Evolutionary conservation across 1,140 invertebrate species (phyloP).

Genomic region (Apocrypta bakeri): DNA sequence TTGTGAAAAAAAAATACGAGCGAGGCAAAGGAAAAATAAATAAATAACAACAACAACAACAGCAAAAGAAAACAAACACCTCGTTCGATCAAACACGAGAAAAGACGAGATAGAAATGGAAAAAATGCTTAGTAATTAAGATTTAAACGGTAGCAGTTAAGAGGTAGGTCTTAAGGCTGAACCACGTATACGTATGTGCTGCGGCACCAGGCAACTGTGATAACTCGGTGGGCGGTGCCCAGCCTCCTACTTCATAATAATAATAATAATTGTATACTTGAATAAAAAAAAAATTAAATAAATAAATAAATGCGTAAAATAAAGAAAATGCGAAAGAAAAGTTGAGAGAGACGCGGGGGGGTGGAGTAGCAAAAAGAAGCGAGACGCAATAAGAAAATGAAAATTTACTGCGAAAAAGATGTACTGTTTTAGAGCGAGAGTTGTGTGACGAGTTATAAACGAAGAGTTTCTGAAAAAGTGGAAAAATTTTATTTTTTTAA

Average conservation of each 20-base stretch:
- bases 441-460: not conserved
- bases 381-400: slow-evolving; percentile 31
- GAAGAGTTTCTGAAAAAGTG: slow-evolving; percentile 47
- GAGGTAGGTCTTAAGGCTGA: slow-evolving; percentile 74
- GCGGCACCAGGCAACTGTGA: slow-evolving; percentile 75
- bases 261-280: slow-evolving; percentile 70
- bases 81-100: not conserved
- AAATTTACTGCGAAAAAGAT: slow-evolving; percentile 12
- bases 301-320: too few relatives aligned
- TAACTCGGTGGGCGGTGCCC: slow-evolving; percentile 76
- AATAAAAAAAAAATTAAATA: slow-evolving; percentile 50
- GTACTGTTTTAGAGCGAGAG: slow-evolving; percentile 36
- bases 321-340: slow-evolving; percentile 54
- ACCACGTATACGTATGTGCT: slow-evolving; percentile 76
- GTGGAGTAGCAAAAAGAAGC: too few relatives aligned
- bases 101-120: slow-evolving; percentile 1
- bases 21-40: slow-evolving; percentile 28
- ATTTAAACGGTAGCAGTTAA: slow-evolving; percentile 61
- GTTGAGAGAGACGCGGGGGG: slow-evolving; percentile 51
- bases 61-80: not conserved
- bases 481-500: slow-evolving; percentile 32
- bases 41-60: too few relatives aligned
- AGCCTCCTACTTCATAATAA: slow-evolving; percentile 74
- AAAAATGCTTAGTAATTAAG: slow-evolving; percentile 45
- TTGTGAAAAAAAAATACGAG: slow-evolving; percentile 40